Conservation (phyloP, 2,797 vertebrate species). For the Crocidura indochinensis region DNA sequence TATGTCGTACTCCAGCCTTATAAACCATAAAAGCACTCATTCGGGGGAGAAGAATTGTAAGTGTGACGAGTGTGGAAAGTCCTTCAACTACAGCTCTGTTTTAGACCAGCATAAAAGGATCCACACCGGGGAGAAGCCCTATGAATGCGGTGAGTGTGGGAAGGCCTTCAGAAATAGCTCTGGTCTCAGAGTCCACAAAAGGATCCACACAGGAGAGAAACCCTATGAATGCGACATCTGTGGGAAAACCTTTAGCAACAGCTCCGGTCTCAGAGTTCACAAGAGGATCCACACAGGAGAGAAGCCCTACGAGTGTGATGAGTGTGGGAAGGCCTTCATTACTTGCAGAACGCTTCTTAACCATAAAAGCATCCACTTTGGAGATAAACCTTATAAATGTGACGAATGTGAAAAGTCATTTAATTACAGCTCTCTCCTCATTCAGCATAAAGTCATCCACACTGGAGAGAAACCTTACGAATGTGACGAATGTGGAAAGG, state of each 20-base stretch:
- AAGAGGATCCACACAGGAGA: constrained; percentile 85
- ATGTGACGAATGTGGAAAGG: constrained; percentile 86
- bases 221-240: constrained; percentile 86
- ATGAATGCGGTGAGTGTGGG: constrained; percentile 86
- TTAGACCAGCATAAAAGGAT: constrained; percentile 85
- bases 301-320: constrained; percentile 85
- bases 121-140: constrained; percentile 87
- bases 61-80: constrained; percentile 84
- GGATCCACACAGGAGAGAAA: constrained; percentile 87
- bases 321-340: constrained; percentile 86
- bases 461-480: constrained; percentile 87
- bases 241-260: constrained; percentile 86
- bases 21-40: constrained; percentile 86
- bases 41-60: constrained; percentile 84
- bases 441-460: constrained; percentile 87
- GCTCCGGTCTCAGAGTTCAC: constrained; percentile 84
- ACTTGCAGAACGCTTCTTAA: constrained; percentile 84
- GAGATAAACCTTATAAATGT: constrained; percentile 87
- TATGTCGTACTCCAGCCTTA: constrained; percentile 85
- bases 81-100: constrained; percentile 85
- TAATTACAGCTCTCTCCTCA: constrained; percentile 86
- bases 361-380: constrained; percentile 86
- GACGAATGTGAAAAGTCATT: constrained; percentile 86
- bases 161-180: constrained; percentile 87
- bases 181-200: constrained; percentile 85